Evolutionary conservation across 2,888 invertebrate species (phyloP), one percentile per base, ranked within the genome.

Genomic region (Ophion costatus): DNA sequence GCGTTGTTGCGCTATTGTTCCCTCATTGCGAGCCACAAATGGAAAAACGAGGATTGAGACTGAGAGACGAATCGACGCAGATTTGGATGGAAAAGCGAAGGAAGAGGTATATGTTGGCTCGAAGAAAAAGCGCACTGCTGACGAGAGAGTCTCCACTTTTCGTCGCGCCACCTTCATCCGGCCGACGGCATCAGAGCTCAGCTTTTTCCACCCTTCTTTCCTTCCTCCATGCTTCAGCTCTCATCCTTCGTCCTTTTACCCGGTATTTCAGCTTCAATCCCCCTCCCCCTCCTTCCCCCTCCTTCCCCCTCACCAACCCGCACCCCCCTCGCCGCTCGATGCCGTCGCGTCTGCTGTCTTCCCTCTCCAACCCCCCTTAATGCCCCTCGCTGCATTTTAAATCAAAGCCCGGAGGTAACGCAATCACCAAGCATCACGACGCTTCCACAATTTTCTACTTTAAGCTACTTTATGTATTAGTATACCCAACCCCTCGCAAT

Each of bases 401-500:
- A 93, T 93, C 93, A 93, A 93, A 93, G 93, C 93, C 93, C 91
- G 90, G 92, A 92, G 93, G 93, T 93, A 93, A 93, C 93, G 93
- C 93, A 93, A 93, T 93, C 93, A 93, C 93, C 93, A 92, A 90
- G 93, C 93, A 93, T 93, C 93, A 93, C 93, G 93, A 93, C 93
- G 93, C 93, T 93, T 93, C 93, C 93, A 93, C 93, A 93, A 93
- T 93, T 93, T 93, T 93, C 93, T 93, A 93, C 93, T 93, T 93
- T 93, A 93, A 93, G 93, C 93, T 93, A 93, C 93, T 93, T 93
- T 93, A 92, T 93, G 93, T 93, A 93, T 93, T 93, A 93, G 93
- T 91, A 89, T 88, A 90, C 90, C 88, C 85, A 74, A 84, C 81
- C 87, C 87, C 84, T 69, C 85, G 76, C 76, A 67, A 84, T 81